Percentiles rank a stretch among this genome's conserved stretches.
Evolutionary conservation across 92 coral and sea anemone genomes (phyloP).

Genomic region (Zoanthus sansibaricus): DNA sequence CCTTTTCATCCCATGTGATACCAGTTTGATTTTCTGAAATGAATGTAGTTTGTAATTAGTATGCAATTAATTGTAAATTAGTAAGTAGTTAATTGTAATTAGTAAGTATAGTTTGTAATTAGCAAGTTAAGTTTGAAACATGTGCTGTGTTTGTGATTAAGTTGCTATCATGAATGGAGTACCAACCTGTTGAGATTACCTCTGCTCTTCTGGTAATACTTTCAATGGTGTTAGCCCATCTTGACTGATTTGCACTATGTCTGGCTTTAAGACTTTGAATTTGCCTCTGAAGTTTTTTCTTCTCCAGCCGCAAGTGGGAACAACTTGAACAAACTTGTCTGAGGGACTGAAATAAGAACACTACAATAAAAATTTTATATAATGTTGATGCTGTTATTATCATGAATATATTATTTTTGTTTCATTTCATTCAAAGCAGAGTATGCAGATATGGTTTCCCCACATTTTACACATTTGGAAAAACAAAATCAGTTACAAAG

Average conservation of each 20-base stretch:
- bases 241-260: constrained; percentile 20
- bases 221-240: constrained; percentile 39
- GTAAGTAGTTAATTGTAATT: background rate
- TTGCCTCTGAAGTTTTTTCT: constrained; percentile 45
- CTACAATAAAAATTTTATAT: background rate
- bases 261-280: constrained; percentile 10
- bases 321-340: constrained; percentile 41
- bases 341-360: constrained; percentile 35
- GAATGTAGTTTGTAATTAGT: constrained; percentile 3
- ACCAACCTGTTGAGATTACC: constrained; percentile 22
- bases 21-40: constrained; percentile 47
- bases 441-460: constrained; percentile 9
- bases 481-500: constrained; percentile 21
- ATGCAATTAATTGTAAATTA: background rate
- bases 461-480: background rate
- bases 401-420: background rate
- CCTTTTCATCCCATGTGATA: constrained; percentile 24
- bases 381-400: background rate
- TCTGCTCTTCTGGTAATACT: constrained; percentile 6
- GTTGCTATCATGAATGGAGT: background rate
- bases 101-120: background rate
- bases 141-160: background rate
- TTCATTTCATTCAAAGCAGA: background rate
- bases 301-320: constrained; percentile 28
- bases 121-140: constrained; percentile 3